These are phyloP conservation scores for Coenobita brevimanus DNA, from an alignment of 1,140 invertebrate genomes.

Conservation along the genomic window DNA sequence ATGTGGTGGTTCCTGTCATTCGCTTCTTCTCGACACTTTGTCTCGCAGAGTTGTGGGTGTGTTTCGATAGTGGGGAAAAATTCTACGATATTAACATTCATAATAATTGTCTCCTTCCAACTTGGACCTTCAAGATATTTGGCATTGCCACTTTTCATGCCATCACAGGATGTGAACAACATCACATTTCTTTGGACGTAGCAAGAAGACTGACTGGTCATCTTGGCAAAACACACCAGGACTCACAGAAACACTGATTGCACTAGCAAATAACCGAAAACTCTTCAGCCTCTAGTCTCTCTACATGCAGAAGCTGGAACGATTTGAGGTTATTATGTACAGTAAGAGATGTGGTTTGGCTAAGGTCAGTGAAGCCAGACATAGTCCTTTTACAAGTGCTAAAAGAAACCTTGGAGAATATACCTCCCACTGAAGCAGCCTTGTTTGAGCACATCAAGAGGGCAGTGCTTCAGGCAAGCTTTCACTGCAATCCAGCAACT, in stretches of 20 bases:
- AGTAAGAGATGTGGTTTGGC: too few relatives aligned
- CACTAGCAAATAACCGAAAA: neutral
- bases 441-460: neutral
- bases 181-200: neutral
- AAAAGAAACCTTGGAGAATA: neutral
- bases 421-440: neutral
- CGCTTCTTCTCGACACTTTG: neutral
- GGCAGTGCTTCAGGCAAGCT: neutral
- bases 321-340: conserved; percentile 22
- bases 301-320: conserved; percentile 8
- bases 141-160: neutral
- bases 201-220: conserved; percentile 10
- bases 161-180: conserved; percentile 1
- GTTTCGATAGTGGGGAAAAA: neutral
- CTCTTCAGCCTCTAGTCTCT: neutral
- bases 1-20: neutral
- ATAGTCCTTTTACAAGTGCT: neutral
- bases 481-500: conserved; percentile 12
- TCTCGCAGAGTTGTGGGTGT: neutral
- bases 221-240: conserved; percentile 5
- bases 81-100: neutral
- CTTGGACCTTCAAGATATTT: neutral
- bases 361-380: too few relatives aligned
- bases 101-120: neutral
- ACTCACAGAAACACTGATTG: conserved; percentile 13